Conservation (phyloP, 2,797 vertebrate genomes). For the Ambastaia sidthimunki region DNA sequence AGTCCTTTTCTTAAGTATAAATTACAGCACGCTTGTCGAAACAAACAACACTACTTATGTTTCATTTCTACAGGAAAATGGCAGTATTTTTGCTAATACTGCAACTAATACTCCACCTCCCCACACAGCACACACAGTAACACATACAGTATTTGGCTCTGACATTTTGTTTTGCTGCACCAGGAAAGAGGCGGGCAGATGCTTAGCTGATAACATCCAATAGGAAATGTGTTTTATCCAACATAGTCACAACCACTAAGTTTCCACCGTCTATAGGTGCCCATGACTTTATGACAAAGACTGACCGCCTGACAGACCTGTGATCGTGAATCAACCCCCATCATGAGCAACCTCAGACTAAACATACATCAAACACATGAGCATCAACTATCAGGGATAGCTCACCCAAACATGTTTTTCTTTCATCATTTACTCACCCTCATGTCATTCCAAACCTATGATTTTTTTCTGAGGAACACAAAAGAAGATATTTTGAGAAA, state of each 20-base stretch:
- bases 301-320: conserved; percentile 10
- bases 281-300: neutral
- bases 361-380: neutral
- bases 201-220: conserved; percentile 70
- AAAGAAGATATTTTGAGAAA: no score
- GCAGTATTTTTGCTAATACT: neutral
- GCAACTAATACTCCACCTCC: neutral
- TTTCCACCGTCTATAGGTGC: conserved; percentile 21
- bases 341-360: neutral
- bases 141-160: conserved; percentile 19
- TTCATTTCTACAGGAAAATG: no score
- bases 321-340: conserved; percentile 28
- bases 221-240: conserved; percentile 69
- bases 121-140: neutral
- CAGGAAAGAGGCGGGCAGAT: conserved; percentile 70
- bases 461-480: no score
- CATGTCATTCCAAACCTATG: no score
- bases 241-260: neutral
- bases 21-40: no score
- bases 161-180: conserved; percentile 63
- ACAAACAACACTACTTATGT: no score
- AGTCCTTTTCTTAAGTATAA: no score
- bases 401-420: no score
- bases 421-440: no score
- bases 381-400: neutral